These are phyloP conservation scores for Cydia splendana DNA, from an alignment of 1,140 invertebrate genomes.

Conservation along the genomic window DNA sequence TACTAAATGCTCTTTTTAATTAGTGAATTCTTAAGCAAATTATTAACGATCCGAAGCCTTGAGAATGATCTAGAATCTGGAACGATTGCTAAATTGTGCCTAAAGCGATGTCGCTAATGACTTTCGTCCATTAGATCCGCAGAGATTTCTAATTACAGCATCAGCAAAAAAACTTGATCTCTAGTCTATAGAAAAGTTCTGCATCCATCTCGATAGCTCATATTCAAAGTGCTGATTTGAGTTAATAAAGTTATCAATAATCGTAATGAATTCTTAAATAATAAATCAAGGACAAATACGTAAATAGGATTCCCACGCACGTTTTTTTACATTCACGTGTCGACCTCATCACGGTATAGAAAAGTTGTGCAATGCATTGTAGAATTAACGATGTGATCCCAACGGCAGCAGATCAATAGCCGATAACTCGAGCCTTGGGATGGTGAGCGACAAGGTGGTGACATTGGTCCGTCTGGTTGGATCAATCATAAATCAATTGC, in stretches of 20 bases:
- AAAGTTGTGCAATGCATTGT: constrained; percentile 42
- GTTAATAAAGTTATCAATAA: neutral
- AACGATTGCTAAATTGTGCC: constrained; percentile 10
- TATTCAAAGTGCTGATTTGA: neutral
- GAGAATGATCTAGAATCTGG: constrained; percentile 9
- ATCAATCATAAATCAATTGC: constrained; percentile 32
- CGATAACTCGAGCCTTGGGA: constrained; percentile 41
- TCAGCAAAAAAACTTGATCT: neutral
- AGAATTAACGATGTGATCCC: constrained; percentile 55
- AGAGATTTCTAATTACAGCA: constrained; percentile 11
- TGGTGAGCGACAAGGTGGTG: constrained; percentile 43
- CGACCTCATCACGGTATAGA: constrained; percentile 39
- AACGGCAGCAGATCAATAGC: constrained; percentile 58
- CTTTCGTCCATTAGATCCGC: constrained; percentile 22
- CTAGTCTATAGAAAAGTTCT: neutral
- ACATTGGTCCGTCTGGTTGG: constrained; percentile 39
- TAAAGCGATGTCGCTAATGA: constrained; percentile 30
- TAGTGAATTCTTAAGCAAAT: constrained; percentile 11
- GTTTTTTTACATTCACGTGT: constrained; percentile 37
- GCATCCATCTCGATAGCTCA: neutral
- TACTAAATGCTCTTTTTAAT: neutral
- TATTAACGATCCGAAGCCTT: neutral
- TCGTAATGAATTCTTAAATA: neutral
- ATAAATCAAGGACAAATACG: constrained; percentile 21
- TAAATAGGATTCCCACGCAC: constrained; percentile 15